phyloP scores from a whole-genome alignment of 2,797 vertebrate genomes.

The Natrix natrix region DNA sequence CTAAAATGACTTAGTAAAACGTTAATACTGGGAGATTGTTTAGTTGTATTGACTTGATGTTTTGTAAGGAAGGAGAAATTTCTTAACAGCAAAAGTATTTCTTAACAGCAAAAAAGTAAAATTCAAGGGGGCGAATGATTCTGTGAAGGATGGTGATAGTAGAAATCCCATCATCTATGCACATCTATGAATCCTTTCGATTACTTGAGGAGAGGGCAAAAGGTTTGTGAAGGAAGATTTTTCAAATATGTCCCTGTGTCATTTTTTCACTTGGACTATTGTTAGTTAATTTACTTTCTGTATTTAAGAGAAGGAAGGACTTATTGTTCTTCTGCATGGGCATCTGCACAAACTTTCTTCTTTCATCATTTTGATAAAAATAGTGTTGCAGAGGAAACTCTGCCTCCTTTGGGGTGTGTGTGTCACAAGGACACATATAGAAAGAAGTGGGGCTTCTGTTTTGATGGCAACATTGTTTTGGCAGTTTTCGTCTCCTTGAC shows the following conservation, averaged over 20 bases:
- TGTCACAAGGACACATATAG: not conserved
- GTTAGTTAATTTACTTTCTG: not conserved
- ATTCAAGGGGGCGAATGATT: not conserved
- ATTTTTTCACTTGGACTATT: not conserved
- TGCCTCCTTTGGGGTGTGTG: not conserved
- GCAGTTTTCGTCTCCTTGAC: not conserved
- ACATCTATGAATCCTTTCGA: not conserved
- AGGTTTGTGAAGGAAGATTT: not conserved
- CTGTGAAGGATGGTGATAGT: not conserved
- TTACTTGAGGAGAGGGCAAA: not conserved
- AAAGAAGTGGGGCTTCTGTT: not conserved
- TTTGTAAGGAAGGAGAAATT: not conserved
- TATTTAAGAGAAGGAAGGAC: not conserved
- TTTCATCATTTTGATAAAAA: not conserved
- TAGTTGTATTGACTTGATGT: not conserved
- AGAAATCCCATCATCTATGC: not conserved
- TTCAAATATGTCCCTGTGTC: not conserved
- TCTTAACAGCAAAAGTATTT: not conserved
- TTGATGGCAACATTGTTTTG: not conserved
- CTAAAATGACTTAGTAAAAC: not conserved
- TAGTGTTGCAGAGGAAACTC: not conserved
- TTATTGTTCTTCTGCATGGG: not conserved
- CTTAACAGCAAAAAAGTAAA: not conserved
- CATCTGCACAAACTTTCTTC: not conserved
- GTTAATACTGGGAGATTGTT: not conserved